Evolutionary conservation across 2,797 vertebrate genomes (phyloP).

Genomic region (Sarcoramphus papa): DNA sequence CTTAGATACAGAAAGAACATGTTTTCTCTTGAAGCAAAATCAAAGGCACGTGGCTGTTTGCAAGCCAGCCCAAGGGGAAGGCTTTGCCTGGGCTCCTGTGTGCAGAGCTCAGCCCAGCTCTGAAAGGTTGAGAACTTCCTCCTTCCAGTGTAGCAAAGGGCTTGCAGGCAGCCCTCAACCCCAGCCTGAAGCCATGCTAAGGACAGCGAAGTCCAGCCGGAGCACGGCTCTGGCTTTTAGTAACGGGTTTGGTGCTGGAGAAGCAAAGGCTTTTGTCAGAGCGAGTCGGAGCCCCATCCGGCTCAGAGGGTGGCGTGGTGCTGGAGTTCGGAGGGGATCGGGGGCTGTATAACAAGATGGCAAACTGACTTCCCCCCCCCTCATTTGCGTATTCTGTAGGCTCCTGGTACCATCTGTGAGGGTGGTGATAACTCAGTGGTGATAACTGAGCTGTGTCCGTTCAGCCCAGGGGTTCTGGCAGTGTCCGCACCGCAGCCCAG

Average conservation of each 20-base stretch:
- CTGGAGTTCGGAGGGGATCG: background rate
- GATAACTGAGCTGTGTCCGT: background rate
- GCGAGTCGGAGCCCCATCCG: background rate
- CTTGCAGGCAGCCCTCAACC: background rate
- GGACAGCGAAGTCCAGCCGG: background rate
- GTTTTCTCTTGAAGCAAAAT: conserved; percentile 12
- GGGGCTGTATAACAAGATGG: background rate
- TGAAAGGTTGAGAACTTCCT: background rate
- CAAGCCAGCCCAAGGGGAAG: background rate
- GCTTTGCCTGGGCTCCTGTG: background rate
- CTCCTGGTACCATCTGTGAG: background rate
- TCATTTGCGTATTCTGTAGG: background rate
- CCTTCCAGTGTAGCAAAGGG: background rate
- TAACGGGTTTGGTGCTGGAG: background rate
- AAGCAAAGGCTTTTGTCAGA: background rate
- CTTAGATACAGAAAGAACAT: background rate
- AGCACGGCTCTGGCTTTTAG: background rate
- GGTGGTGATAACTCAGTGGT: too few relatives aligned
- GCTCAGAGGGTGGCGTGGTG: background rate
- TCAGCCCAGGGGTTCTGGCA: background rate
- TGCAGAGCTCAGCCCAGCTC: background rate
- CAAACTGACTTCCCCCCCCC: background rate
- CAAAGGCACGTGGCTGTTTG: background rate
- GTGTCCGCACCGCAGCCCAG: background rate
- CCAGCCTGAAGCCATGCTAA: background rate